A percentile compares a stretch with the other conserved stretches of the same genome.
phyloP scores from a whole-genome alignment of 1,140 invertebrate genomes.

The Bursaphelenchus mucronatus region DNA sequence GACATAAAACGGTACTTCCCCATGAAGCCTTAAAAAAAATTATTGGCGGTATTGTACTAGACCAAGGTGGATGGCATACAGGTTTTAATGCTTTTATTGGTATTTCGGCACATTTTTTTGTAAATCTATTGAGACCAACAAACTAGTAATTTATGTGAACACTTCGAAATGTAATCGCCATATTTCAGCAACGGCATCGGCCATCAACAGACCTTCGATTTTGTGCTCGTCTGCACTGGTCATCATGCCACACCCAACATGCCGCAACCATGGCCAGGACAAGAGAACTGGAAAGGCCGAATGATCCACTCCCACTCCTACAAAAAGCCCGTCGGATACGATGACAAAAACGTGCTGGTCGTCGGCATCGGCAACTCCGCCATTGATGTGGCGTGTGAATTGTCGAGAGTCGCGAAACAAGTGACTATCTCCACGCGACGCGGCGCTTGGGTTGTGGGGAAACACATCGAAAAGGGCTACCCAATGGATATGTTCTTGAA shows the following conservation, averaged over 20 bases:
- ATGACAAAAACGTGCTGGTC: constrained; percentile 62
- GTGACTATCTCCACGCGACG: constrained; percentile 64
- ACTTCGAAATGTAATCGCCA: too few species aligned
- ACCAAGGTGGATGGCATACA: too few species aligned
- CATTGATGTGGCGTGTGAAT: constrained; percentile 65
- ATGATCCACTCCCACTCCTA: constrained; percentile 63
- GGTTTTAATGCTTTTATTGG: too few species aligned
- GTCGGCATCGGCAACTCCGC: constrained; percentile 66
- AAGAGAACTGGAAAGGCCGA: constrained; percentile 62
- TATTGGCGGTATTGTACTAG: too few species aligned
- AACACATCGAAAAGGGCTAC: constrained; percentile 59
- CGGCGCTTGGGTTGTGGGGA: constrained; percentile 64
- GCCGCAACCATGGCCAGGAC: constrained; percentile 42
- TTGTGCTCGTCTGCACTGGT: constrained; percentile 51
- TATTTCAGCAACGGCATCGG: constrained; percentile 28
- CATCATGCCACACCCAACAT: constrained; percentile 60
- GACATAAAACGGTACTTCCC: too few species aligned
- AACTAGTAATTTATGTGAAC: too few species aligned
- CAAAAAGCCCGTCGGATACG: constrained; percentile 54
- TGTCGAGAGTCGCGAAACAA: constrained; percentile 61
- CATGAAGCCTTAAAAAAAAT: too few species aligned
- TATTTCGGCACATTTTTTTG: too few species aligned
- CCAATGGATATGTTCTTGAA: constrained; percentile 56
- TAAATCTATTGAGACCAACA: too few species aligned
- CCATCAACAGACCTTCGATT: constrained; percentile 61